Conservation (phyloP, 2,797 vertebrate species). For the Macroramphosus scolopax region DNA sequence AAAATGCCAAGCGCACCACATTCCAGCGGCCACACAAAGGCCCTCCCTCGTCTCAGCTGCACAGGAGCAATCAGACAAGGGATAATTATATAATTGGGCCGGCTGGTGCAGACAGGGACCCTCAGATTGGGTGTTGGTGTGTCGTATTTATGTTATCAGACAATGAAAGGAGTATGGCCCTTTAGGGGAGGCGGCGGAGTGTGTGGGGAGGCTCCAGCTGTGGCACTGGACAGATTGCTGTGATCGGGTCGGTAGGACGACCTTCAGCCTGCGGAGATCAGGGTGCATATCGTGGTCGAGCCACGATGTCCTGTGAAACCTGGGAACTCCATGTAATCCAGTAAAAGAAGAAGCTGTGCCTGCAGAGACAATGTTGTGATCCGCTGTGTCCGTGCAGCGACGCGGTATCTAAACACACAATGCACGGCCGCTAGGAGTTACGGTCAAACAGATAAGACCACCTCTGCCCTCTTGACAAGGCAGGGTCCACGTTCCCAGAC, state of each 20-base stretch:
- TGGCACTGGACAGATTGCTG: constrained; percentile 52
- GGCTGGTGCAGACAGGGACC: constrained; percentile 55
- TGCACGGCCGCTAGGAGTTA: too few species aligned
- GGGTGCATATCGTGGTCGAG: constrained; percentile 36
- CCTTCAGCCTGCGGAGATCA: constrained; percentile 47
- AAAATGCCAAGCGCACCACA: constrained; percentile 80
- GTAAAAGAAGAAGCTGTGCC: too few species aligned
- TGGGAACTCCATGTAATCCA: too few species aligned
- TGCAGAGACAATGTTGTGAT: too few species aligned
- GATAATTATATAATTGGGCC: constrained; percentile 76
- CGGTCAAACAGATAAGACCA: constrained; percentile 27
- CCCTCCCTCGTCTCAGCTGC: constrained; percentile 71
- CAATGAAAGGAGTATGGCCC: constrained; percentile 59
- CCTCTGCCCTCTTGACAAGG: constrained; percentile 33
- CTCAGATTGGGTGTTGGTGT: constrained; percentile 64
- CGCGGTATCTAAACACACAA: too few species aligned
- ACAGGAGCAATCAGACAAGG: constrained; percentile 73
- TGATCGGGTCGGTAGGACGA: constrained; percentile 45
- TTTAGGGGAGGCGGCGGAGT: constrained; percentile 49
- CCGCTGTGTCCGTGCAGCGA: too few species aligned
- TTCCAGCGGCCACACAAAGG: constrained; percentile 75
- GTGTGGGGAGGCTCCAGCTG: constrained; percentile 56
- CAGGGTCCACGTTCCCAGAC: constrained; percentile 56
- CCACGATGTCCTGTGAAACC: too few species aligned
- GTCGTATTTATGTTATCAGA: constrained; percentile 62